Evolutionary conservation across 2,888 invertebrate genomes (phyloP), one percentile per base, ranked within the genome.

Genomic region (Meghimatium bilineatum): DNA sequence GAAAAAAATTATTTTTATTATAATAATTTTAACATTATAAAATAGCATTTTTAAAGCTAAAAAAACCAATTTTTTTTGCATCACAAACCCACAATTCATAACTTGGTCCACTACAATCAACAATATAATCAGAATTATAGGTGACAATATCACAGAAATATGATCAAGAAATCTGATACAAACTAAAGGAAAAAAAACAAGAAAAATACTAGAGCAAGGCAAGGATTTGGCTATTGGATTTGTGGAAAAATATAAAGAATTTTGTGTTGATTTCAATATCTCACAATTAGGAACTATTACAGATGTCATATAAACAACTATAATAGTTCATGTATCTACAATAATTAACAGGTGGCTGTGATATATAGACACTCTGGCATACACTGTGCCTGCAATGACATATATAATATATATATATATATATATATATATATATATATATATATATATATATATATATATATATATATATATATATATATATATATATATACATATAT

Each of bases 1-100:
- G 14, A 26, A 23, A 32, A 66, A 66, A 32, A 29, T 12, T 32
- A 32, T 66, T 66, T 66, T 5, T 29, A 32, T 10, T 66, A 66
- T 32, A 66, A 8, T 66, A 20, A 66, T 66, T 66, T 3, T 32
- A 66, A 66, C n/a, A n/a, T n/a, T n/a, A n/a, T 63, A 63, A 5
- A n/a, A 23, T n/a, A 2, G 26, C 32, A 26, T 66, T 32, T 66
- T 66, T 32, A 14, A 71, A 71, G 26, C 6, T 3, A 67, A 67
- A 71, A 71, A 71, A 71, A 38, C 71, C 36, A 12, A 38, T n/a
- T 36, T 38, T 71, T 71, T n/a, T 71, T 23, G n/a, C 71, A 38
- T 1, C 6, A 26, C 38, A 71, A 8, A 38, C 71, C 38, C 38
- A 38, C 71, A 71, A 38, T 71, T 23, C 26, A 38, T 71, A 12